These are phyloP conservation scores for Diadumene lineata DNA, from an alignment of 92 coral and sea anemone species.

Conservation along the genomic window DNA sequence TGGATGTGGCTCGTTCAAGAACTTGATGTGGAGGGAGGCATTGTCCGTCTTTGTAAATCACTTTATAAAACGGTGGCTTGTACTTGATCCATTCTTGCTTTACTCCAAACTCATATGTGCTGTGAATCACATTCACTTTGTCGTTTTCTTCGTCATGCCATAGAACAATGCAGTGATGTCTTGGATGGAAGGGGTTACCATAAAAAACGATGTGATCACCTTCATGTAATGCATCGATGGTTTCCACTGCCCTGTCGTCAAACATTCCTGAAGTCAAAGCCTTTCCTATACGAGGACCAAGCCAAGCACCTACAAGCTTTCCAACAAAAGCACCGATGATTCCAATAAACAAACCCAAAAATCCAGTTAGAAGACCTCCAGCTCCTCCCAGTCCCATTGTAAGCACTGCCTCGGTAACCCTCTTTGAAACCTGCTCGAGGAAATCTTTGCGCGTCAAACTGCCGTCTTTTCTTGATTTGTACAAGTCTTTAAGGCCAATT, in stretches of 20 bases:
- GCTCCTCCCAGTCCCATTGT: slow-evolving; percentile 28
- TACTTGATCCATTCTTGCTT: slow-evolving; percentile 32
- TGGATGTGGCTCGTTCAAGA: slow-evolving; percentile 34
- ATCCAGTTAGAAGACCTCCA: slow-evolving; percentile 38
- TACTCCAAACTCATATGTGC: slow-evolving; percentile 39
- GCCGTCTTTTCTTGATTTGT: slow-evolving; percentile 33
- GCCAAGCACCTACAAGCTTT: slow-evolving; percentile 29
- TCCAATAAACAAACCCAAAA: slow-evolving; percentile 30
- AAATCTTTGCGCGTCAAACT: slow-evolving; percentile 23
- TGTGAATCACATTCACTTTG: slow-evolving; percentile 37
- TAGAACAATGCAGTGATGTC: slow-evolving; percentile 40
- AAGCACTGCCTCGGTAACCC: slow-evolving; percentile 36
- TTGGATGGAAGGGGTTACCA: slow-evolving; percentile 37
- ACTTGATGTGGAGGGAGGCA: slow-evolving; percentile 29
- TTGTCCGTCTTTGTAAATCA: slow-evolving; percentile 26
- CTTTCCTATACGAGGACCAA: slow-evolving; percentile 36
- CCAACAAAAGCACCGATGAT: slow-evolving; percentile 30
- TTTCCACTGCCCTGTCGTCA: slow-evolving; percentile 34
- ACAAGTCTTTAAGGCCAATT: slow-evolving; percentile 23
- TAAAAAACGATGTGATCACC: slow-evolving; percentile 46
- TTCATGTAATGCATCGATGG: slow-evolving; percentile 21
- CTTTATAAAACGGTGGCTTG: slow-evolving; percentile 42
- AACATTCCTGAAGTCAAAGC: slow-evolving; percentile 27
- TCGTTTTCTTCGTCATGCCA: slow-evolving; percentile 27
- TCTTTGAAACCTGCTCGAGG: slow-evolving; percentile 30